A percentile compares a stretch with the other conserved stretches of the same genome.
phyloP scores from a whole-genome alignment of 2,888 invertebrate species.

The Bruchidius siliquastri region DNA sequence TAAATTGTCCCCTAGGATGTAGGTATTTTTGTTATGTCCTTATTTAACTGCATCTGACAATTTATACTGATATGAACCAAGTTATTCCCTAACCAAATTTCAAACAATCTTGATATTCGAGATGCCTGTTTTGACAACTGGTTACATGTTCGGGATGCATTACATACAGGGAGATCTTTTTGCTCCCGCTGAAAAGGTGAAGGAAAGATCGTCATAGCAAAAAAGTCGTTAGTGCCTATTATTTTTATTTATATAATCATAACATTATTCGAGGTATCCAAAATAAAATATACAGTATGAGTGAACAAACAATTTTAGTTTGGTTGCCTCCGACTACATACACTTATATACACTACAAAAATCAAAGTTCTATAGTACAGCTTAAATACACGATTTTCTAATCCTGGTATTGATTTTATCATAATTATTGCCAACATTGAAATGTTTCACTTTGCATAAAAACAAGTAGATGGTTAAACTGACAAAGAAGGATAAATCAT shows the following conservation, averaged over 20 bases:
- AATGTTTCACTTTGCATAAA: conserved; percentile 17
- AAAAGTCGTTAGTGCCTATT: not conserved
- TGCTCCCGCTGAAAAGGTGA: no score
- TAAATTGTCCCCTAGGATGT: not conserved
- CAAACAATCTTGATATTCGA: no score
- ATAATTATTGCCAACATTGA: conserved; percentile 36
- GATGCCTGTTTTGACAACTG: no score
- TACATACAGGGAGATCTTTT: no score
- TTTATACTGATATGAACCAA: no score
- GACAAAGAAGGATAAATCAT: not conserved
- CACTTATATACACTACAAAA: conserved; percentile 15
- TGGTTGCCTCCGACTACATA: conserved; percentile 18
- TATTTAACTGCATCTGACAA: no score
- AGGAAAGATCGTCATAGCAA: no score
- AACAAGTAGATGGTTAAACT: conserved; percentile 12
- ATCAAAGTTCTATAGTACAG: conserved; percentile 21
- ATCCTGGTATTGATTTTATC: conserved; percentile 31
- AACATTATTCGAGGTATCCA: conserved; percentile 20
- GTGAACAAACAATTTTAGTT: conserved; percentile 19
- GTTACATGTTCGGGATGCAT: no score
- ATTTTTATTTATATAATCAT: conserved; percentile 5
- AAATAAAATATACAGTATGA: conserved; percentile 15
- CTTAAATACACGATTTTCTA: conserved; percentile 30
- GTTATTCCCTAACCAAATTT: no score
- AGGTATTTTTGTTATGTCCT: no score